Percentiles rank a stretch among this genome's conserved stretches.
These are phyloP conservation scores for Ophiodon elongatus DNA, from an alignment of 2,113 vertebrate genomes.

Conservation along the genomic window DNA sequence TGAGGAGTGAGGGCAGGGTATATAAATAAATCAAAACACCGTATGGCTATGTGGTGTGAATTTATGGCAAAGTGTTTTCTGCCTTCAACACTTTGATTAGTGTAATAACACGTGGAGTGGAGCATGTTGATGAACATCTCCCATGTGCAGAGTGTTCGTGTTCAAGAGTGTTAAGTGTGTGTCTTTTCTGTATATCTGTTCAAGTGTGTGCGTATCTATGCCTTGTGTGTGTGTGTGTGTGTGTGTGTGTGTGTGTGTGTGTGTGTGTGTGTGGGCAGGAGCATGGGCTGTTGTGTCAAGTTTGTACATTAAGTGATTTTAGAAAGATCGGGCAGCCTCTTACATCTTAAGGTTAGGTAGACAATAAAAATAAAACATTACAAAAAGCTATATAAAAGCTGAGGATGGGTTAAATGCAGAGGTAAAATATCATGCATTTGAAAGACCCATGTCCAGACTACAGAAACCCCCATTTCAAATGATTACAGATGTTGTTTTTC, in stretches of 20 bases:
- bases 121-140: not conserved
- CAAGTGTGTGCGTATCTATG: not conserved
- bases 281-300: too few relatives aligned
- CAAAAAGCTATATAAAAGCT: too few relatives aligned
- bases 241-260: not conserved
- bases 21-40: conserved; percentile 12
- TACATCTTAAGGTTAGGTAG: not conserved
- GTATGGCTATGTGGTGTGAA: conserved; percentile 8
- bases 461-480: not conserved
- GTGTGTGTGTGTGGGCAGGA: too few relatives aligned
- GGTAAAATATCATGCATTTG: too few relatives aligned
- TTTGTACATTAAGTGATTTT: too few relatives aligned
- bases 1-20: not conserved
- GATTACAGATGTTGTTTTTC: conserved; percentile 1
- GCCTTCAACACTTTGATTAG: conserved; percentile 20
- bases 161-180: not conserved
- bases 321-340: too few relatives aligned
- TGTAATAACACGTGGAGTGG: conserved; percentile 15
- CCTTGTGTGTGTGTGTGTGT: not conserved
- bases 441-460: too few relatives aligned
- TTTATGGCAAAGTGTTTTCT: conserved; percentile 5
- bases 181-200: not conserved
- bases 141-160: not conserved
- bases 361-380: not conserved
- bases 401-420: too few relatives aligned